Conservation (phyloP, 2,113 vertebrate species). For the Talpa occidentalis region DNA sequence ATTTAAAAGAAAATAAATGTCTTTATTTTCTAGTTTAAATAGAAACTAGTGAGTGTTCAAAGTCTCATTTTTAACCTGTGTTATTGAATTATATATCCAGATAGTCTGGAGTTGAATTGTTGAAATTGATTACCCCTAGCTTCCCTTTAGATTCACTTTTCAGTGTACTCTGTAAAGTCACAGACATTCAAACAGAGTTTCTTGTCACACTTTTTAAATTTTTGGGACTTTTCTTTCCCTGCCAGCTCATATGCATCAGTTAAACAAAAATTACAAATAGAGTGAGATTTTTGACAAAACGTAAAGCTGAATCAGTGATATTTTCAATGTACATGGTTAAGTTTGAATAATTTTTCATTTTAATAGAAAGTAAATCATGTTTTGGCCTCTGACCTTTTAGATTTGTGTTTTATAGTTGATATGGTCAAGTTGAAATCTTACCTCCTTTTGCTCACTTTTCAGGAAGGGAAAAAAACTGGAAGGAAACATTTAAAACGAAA, state of each 20-base stretch:
- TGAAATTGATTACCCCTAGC: background rate
- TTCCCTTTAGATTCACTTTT: background rate
- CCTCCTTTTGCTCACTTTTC: conserved; percentile 1
- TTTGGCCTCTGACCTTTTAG: background rate
- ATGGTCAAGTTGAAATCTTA: background rate
- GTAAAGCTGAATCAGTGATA: background rate
- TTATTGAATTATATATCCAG: background rate
- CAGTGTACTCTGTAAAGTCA: background rate
- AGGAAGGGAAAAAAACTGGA: background rate
- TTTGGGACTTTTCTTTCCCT: background rate
- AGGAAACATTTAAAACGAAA: background rate
- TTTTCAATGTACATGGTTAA: background rate
- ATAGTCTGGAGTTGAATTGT: background rate
- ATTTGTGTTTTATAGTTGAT: conserved; percentile 46
- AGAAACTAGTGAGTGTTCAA: background rate
- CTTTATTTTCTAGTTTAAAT: background rate
- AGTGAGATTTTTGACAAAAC: conserved; percentile 37
- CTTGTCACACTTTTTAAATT: background rate
- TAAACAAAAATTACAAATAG: conserved; percentile 7
- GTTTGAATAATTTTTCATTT: background rate
- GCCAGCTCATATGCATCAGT: background rate
- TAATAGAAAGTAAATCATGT: background rate
- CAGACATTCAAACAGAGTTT: background rate
- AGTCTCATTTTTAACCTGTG: background rate
- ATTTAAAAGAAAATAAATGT: background rate